Conservation (phyloP, 92 coral and sea anemone species). For the Palythoa grandiflora region DNA sequence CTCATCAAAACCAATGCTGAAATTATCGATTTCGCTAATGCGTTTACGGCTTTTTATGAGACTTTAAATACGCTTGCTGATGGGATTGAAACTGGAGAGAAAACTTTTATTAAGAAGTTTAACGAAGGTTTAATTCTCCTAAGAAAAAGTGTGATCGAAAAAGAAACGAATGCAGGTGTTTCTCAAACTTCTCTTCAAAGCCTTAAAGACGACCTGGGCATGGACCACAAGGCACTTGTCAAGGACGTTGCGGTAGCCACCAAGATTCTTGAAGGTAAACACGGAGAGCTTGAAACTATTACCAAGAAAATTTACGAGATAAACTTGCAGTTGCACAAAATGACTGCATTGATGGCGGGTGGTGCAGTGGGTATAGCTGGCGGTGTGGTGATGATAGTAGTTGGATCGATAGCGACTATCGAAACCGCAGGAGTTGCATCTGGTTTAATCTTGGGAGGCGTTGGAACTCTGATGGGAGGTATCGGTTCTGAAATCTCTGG, state of each 20-base stretch:
- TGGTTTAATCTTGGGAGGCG: constrained; percentile 48
- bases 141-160: constrained; percentile 27
- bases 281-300: constrained; percentile 14
- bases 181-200: background rate
- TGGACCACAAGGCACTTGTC: background rate
- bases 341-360: constrained; percentile 16
- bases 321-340: background rate
- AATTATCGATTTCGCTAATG: constrained; percentile 53
- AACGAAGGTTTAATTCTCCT: constrained; percentile 50
- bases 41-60: constrained; percentile 36
- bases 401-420: constrained; percentile 50
- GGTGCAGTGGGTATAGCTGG: constrained; percentile 20
- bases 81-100: constrained; percentile 29
- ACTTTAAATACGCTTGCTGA: constrained; percentile 39
- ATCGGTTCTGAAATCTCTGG: constrained; percentile 53
- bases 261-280: constrained; percentile 17
- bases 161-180: constrained; percentile 22
- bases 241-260: background rate
- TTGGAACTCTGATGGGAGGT: constrained; percentile 32
- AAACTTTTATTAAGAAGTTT: constrained; percentile 14
- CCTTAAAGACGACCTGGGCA: background rate
- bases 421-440: constrained; percentile 43
- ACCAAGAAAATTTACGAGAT: background rate
- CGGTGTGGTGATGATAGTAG: constrained; percentile 26
- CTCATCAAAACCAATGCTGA: constrained; percentile 49